A percentile compares a stretch with the other conserved stretches of the same genome.
phyloP scores from a whole-genome alignment of 2,888 invertebrate genomes.

The Euproctis similis region DNA sequence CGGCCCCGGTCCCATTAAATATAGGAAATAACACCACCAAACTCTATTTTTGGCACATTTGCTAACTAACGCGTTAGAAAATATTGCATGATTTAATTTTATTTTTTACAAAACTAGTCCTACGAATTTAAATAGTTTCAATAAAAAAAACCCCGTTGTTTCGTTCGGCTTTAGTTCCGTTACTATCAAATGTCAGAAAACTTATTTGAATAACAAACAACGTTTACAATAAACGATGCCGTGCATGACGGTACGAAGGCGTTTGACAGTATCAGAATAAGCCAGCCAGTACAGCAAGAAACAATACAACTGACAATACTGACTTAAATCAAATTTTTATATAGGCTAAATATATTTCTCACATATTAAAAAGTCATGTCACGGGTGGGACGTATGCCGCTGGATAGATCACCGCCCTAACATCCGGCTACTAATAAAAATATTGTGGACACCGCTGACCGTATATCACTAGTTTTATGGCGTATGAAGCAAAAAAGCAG shows the following conservation, averaged over 20 bases:
- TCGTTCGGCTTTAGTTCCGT: too few relatives aligned
- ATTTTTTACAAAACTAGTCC: too few relatives aligned
- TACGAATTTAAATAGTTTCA: too few relatives aligned
- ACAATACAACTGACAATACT: conserved; percentile 52
- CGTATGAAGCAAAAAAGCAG: too few relatives aligned
- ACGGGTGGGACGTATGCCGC: conserved; percentile 34
- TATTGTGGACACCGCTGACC: conserved; percentile 28
- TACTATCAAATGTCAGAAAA: conserved; percentile 25
- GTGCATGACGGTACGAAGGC: conserved; percentile 37
- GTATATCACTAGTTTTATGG: conserved; percentile 56
- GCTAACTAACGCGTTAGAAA: too few relatives aligned
- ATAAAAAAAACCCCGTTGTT: too few relatives aligned
- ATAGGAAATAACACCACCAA: too few relatives aligned
- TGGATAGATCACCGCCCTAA: conserved; percentile 27
- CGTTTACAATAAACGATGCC: conserved; percentile 30
- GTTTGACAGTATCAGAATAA: conserved; percentile 57
- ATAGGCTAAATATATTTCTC: conserved; percentile 35
- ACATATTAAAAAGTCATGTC: conserved; percentile 52
- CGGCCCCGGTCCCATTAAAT: too few relatives aligned
- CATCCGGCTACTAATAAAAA: conserved; percentile 28
- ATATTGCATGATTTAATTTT: too few relatives aligned
- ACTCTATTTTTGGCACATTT: too few relatives aligned
- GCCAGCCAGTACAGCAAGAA: conserved; percentile 38
- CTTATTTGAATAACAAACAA: conserved; percentile 34
- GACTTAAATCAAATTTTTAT: conserved; percentile 58